Evolutionary conservation across 2,797 vertebrate genomes (phyloP).

Genomic region (Gobionotothen gibberifrons): DNA sequence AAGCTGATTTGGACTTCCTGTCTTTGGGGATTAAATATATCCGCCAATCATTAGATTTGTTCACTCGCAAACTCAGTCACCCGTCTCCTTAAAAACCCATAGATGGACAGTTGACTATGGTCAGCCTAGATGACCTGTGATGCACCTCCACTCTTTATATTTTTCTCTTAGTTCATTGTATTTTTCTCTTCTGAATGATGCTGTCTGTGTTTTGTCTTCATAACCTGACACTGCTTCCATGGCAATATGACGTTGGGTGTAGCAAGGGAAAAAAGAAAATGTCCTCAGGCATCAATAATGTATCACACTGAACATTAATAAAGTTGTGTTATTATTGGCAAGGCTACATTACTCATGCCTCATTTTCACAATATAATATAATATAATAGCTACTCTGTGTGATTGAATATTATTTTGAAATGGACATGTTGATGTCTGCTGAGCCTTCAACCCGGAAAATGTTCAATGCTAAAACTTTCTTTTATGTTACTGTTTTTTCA

Average conservation of each 20-base stretch:
- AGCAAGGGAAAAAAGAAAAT: slow-evolving; percentile 27
- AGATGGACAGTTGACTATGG: slow-evolving; percentile 29
- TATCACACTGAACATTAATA: slow-evolving; percentile 52
- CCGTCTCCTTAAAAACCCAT: slow-evolving; percentile 44
- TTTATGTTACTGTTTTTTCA: slow-evolving; percentile 7
- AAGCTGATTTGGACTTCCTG: slow-evolving; percentile 76
- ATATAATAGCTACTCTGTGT: slow-evolving; percentile 31
- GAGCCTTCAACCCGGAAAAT: slow-evolving; percentile 20
- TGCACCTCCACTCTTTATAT: slow-evolving; percentile 31
- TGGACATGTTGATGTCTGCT: slow-evolving; percentile 14
- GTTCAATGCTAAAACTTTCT: slow-evolving; percentile 24
- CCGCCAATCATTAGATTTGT: slow-evolving; percentile 60
- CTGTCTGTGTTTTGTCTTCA: slow-evolving; percentile 32
- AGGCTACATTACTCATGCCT: slow-evolving; percentile 47
- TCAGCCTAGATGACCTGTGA: slow-evolving; percentile 40
- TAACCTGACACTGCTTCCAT: slow-evolving; percentile 11
- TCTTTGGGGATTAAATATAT: slow-evolving; percentile 78
- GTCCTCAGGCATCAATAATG: slow-evolving; percentile 52
- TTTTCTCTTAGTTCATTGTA: slow-evolving; percentile 19
- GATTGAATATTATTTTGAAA: slow-evolving; percentile 48
- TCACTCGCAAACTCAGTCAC: slow-evolving; percentile 28
- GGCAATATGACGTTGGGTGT: slow-evolving; percentile 20
- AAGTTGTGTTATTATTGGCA: slow-evolving; percentile 52
- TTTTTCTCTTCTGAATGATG: slow-evolving; percentile 28
- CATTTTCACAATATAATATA: slow-evolving; percentile 35